Evolutionary conservation across 1,140 invertebrate genomes (phyloP).

Genomic region (Sipha flava): DNA sequence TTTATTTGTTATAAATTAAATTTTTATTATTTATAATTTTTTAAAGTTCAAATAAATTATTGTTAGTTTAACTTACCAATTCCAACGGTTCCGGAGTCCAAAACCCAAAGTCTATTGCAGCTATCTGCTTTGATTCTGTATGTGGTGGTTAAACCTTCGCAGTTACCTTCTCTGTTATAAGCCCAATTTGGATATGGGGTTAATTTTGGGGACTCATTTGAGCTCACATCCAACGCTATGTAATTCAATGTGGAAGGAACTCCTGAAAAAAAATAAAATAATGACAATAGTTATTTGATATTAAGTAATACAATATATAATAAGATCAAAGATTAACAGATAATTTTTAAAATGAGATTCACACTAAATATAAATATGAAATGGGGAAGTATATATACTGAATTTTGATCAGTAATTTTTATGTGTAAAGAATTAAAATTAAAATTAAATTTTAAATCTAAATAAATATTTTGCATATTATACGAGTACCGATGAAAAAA

Average conservation of each 20-base stretch:
- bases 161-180: conserved; percentile 63
- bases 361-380: no score
- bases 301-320: no score
- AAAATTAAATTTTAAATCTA: no score
- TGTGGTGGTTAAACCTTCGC: conserved; percentile 63
- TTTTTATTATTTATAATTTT: no score
- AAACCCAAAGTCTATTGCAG: conserved; percentile 69
- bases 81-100: conserved; percentile 71
- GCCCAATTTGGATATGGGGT: conserved; percentile 67
- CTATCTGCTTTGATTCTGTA: conserved; percentile 64
- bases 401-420: no score
- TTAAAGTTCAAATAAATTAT: background rate
- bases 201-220: conserved; percentile 58
- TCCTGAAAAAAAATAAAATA: conserved; percentile 46
- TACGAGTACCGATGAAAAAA: no score
- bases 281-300: background rate
- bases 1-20: no score
- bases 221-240: conserved; percentile 51
- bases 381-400: no score
- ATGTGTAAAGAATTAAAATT: no score
- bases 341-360: no score
- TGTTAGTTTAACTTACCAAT: conserved; percentile 48
- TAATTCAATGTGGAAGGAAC: conserved; percentile 73
- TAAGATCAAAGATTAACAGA: no score
- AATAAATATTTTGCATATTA: no score